These are phyloP conservation scores for Carapus acus DNA, from an alignment of 2,797 vertebrate species.

Conservation along the genomic window DNA sequence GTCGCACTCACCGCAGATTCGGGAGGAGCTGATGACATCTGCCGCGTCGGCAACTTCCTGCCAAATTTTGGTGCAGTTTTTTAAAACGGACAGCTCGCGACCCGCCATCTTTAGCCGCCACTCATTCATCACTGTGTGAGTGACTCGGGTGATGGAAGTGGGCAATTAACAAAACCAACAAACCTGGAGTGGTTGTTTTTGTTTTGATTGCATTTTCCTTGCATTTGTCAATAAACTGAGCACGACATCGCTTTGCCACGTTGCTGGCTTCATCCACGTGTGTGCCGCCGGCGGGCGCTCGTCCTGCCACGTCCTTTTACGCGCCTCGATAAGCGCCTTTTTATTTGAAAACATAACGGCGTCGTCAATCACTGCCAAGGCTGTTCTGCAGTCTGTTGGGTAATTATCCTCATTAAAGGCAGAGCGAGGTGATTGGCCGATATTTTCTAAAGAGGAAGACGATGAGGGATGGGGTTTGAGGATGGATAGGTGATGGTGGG, in stretches of 20 bases:
- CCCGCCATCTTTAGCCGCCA: constrained; percentile 1
- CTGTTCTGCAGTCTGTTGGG: too few relatives aligned
- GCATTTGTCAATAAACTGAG: background rate
- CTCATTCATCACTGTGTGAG: constrained; percentile 18
- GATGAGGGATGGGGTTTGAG: too few relatives aligned
- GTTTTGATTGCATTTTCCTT: constrained; percentile 8
- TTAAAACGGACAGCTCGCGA: background rate
- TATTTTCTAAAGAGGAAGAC: too few relatives aligned
- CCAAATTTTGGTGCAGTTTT: background rate
- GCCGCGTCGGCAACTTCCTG: constrained; percentile 2
- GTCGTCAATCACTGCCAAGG: too few relatives aligned
- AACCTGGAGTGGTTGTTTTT: background rate
- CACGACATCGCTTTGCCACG: background rate
- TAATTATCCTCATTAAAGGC: too few relatives aligned
- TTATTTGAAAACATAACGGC: too few relatives aligned
- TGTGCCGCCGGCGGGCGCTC: too few relatives aligned
- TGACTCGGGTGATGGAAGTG: constrained; percentile 12
- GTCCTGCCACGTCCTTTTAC: too few relatives aligned
- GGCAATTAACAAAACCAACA: constrained; percentile 11
- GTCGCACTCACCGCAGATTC: constrained; percentile 17
- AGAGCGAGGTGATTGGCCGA: too few relatives aligned
- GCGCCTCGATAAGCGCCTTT: too few relatives aligned
- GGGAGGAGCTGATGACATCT: constrained; percentile 11
- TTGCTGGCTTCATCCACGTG: constrained; percentile 15
- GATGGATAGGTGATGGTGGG: too few relatives aligned